Percentiles rank a stretch among this genome's conserved stretches.
Evolutionary conservation across 2,113 vertebrate species (phyloP).

Genomic region (Barnardius zonarius): DNA sequence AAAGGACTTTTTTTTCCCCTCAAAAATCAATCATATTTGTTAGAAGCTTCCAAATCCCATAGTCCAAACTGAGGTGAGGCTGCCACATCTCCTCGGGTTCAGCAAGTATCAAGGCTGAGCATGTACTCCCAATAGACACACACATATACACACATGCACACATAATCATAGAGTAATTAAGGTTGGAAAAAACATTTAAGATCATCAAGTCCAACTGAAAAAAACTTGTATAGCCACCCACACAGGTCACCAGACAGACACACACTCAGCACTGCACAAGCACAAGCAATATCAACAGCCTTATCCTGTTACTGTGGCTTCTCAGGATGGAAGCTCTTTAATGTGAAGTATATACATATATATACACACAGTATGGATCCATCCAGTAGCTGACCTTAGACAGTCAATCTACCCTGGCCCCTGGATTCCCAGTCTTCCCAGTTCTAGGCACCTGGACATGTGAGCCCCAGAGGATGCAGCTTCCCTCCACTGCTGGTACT

Average conservation of each 20-base stretch:
- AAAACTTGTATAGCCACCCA: background rate
- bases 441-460: background rate
- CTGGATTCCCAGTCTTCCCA: background rate
- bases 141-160: fast-evolving
- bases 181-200: background rate
- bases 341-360: background rate
- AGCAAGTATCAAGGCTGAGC: background rate
- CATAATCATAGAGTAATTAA: background rate
- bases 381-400: background rate
- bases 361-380: background rate
- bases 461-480: background rate
- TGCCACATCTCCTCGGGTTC: background rate
- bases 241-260: background rate
- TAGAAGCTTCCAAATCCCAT: background rate
- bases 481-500: background rate
- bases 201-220: background rate
- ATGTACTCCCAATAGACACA: background rate
- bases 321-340: background rate
- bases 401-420: background rate
- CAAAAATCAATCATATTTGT: background rate
- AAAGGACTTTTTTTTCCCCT: background rate
- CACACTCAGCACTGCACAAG: background rate
- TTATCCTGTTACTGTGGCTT: background rate
- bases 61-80: fast-evolving
- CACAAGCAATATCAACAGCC: background rate